Evolutionary conservation across 2,888 invertebrate species (phyloP).

Genomic region (Cremastobaeus sp.): DNA sequence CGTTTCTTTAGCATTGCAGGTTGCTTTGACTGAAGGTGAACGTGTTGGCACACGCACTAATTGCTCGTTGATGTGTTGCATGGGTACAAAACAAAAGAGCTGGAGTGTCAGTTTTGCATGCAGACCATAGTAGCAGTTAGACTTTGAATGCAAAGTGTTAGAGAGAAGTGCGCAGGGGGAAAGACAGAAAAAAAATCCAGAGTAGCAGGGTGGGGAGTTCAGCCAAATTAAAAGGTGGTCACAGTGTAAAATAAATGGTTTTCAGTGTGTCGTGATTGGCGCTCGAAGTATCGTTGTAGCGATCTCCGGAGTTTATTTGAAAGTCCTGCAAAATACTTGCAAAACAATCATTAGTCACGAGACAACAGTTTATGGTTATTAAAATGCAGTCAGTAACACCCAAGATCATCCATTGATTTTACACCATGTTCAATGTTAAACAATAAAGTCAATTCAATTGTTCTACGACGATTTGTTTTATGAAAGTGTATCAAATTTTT

Average conservation of each 20-base stretch:
- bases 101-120: slow-evolving; percentile 34
- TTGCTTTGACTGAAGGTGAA: background rate
- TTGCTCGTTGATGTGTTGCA: slow-evolving; percentile 1
- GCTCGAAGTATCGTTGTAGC: slow-evolving; percentile 34
- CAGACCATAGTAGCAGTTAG: slow-evolving; percentile 14
- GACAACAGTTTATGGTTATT: slow-evolving; percentile 19
- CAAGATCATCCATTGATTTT: slow-evolving; percentile 63
- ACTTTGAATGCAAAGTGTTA: background rate
- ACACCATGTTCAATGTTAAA: slow-evolving; percentile 61
- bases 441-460: slow-evolving; percentile 62
- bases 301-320: slow-evolving; percentile 33
- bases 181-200: slow-evolving; percentile 9
- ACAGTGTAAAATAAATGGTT: slow-evolving; percentile 68
- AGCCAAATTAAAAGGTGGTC: slow-evolving; percentile 65
- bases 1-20: slow-evolving; percentile 21
- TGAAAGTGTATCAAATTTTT: too few species aligned
- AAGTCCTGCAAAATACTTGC: slow-evolving; percentile 59
- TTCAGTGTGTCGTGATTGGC: slow-evolving; percentile 39
- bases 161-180: background rate
- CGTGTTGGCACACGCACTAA: slow-evolving; percentile 17
- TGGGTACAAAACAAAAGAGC: slow-evolving; percentile 18
- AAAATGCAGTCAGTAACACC: slow-evolving; percentile 17
- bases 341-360: slow-evolving; percentile 55
- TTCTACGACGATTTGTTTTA: slow-evolving; percentile 51
- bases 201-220: slow-evolving; percentile 63